These are phyloP conservation scores for Aplochiton taeniatus DNA, from an alignment of 2,797 vertebrate genomes.

Conservation along the genomic window DNA sequence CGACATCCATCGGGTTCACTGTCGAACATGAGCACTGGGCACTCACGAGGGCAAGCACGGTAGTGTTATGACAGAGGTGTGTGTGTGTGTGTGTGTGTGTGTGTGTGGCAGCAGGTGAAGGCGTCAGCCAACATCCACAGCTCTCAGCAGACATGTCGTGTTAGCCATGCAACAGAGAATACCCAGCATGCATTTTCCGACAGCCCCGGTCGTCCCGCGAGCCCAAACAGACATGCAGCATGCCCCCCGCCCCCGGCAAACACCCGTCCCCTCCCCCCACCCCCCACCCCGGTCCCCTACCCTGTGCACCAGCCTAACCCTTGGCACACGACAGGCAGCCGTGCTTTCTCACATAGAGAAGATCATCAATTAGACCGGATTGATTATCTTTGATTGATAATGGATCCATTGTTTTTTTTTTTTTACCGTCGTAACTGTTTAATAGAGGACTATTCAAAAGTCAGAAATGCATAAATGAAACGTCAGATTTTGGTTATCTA, in stretches of 20 bases:
- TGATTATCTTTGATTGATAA: conserved; percentile 21
- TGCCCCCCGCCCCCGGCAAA: conserved; percentile 58
- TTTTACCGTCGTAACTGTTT: too few relatives aligned
- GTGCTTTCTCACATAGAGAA: conserved; percentile 79
- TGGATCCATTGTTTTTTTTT: conserved; percentile 16
- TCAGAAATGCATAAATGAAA: too few relatives aligned
- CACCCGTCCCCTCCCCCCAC: conserved; percentile 45
- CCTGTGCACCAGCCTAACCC: conserved; percentile 45
- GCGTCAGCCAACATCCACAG: conserved; percentile 68
- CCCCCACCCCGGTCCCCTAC: conserved; percentile 22
- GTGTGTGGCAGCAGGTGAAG: conserved; percentile 52
- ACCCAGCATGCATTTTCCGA: not conserved
- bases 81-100: conserved; percentile 55
- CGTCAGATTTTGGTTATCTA: too few relatives aligned
- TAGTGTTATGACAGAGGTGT: conserved; percentile 44
- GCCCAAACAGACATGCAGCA: conserved; percentile 36
- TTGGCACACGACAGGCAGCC: conserved; percentile 72
- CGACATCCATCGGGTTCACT: conserved; percentile 68
- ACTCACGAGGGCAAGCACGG: conserved; percentile 70
- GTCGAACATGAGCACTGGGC: conserved; percentile 74
- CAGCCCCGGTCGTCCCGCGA: conserved; percentile 31
- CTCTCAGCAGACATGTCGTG: conserved; percentile 46
- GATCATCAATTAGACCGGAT: conserved; percentile 70
- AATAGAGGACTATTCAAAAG: too few relatives aligned
- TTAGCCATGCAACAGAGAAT: conserved; percentile 68